Conservation (phyloP, 2,888 invertebrate genomes). For the Pterostichus niger region DNA sequence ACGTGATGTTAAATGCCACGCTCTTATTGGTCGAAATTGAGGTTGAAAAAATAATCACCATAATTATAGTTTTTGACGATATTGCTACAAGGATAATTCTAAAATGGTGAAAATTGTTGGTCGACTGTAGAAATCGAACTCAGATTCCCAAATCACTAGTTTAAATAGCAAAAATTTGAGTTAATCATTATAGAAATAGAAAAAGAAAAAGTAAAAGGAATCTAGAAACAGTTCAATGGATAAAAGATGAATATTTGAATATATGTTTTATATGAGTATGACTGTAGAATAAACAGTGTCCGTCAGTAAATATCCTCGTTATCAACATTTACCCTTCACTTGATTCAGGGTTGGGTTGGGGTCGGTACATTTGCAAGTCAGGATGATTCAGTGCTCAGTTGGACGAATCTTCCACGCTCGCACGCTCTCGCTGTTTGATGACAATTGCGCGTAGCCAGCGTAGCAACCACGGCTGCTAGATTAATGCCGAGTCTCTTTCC, state of each 20-base stretch:
- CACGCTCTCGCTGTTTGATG: conserved; percentile 41
- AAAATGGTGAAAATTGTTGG: no score
- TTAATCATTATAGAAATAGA: no score
- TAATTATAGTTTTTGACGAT: no score
- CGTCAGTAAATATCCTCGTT: conserved; percentile 24
- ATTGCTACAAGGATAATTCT: no score
- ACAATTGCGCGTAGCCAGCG: conserved; percentile 56
- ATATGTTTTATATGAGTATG: neutral
- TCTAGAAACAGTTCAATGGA: no score
- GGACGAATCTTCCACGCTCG: conserved; percentile 5
- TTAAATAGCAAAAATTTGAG: no score
- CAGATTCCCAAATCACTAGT: no score
- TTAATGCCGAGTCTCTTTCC: conserved; percentile 58
- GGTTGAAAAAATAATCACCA: no score
- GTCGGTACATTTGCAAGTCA: conserved; percentile 30
- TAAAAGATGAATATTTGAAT: neutral
- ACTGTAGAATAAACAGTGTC: neutral
- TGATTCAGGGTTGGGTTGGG: neutral
- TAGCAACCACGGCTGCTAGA: conserved; percentile 52
- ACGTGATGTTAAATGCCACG: no score
- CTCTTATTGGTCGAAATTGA: no score
- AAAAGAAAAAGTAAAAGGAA: no score
- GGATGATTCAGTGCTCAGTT: conserved; percentile 34
- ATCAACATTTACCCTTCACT: conserved; percentile 19
- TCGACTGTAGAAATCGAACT: no score